Base-by-base conservation (phyloP, 2,797 vertebrate genomes). In the Calcarius lapponicus region DNA sequence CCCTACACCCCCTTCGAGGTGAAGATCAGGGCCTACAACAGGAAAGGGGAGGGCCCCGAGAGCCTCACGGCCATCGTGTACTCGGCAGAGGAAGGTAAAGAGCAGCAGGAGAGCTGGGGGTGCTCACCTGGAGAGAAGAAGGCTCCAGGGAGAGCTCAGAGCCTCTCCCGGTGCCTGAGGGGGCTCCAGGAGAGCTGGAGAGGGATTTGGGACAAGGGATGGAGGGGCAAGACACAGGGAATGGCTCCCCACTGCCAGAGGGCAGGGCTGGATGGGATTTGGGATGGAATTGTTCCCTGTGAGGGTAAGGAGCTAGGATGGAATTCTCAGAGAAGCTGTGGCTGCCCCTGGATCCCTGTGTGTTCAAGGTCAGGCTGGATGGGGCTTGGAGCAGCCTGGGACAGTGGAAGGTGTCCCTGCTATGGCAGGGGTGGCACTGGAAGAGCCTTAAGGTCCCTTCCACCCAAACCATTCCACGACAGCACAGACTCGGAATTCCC, bases 51-150 rank as follows among this genome's bases (percentile, higher is more conserved):
- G 38, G 99, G 99, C 11, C 99, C 99, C 0, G 99, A 99, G 97
- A 99, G 99, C 97, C 98, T 99, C 97, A 98, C 98, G 0, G 98
- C 98, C 8, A 87, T 98, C 6, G 98, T 99, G 56, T 97, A 99
- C 97, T 99, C 99, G 0, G 99, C 99, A 10, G 99, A 99, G 93
- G 99, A 99, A 98, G 99, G 99, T 99, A 97, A 97, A 97, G 45
- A 7, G 25, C 20, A 17, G 22, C 2, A 5, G 56, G 38, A 51
- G 45, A 29, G 75, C 17, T 47, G 76, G n/a, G 38, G 21, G 5
- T 60, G 38, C 2, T 7, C 51, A 7, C 28, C 17, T 9, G 36
- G 22, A 48, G 62, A 47, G 32, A 34, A 6, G 10, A 48, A 26
- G 13, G 65, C 2, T 56, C 17, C 11, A 9, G 31, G 31, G 14